Evolutionary conservation across 2,888 invertebrate species (phyloP).

Genomic region (Slavum lentiscoides): DNA sequence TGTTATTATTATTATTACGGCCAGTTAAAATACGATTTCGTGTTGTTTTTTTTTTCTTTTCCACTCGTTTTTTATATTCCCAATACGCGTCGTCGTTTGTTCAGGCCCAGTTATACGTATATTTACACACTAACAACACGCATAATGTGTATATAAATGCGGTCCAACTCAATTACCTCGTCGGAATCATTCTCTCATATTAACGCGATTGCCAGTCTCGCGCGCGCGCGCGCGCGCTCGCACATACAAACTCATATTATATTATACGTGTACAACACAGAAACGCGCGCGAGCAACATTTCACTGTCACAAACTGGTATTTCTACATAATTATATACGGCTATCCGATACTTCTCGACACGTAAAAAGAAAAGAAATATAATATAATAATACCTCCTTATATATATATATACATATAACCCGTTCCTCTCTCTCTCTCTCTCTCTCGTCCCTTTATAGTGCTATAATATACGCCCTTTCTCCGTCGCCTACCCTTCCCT

Average conservation of each 20-base stretch:
- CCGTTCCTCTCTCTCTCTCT: background rate
- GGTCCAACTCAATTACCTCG: conserved; percentile 52
- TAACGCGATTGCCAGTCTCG: conserved; percentile 45
- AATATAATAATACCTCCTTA: conserved; percentile 41
- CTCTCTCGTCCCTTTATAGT: too few relatives aligned
- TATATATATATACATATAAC: conserved; percentile 38
- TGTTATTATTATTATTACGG: conserved; percentile 18
- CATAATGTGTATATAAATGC: conserved; percentile 22
- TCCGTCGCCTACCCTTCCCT: background rate
- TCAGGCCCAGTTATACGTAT: conserved; percentile 40
- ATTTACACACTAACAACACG: conserved; percentile 25
- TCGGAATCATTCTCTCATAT: conserved; percentile 53
- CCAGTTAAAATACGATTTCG: conserved; percentile 50
- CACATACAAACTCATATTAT: background rate
- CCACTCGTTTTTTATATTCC: background rate
- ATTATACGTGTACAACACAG: background rate
- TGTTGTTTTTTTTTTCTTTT: conserved; percentile 14
- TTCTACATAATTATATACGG: conserved; percentile 52
- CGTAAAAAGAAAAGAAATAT: conserved; percentile 22
- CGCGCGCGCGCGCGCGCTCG: conserved; percentile 18
- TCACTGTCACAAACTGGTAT: conserved; percentile 53
- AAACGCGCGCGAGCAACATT: conserved; percentile 37
- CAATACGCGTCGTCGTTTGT: conserved; percentile 39
- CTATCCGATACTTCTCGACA: conserved; percentile 52
- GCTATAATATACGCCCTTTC: background rate